Conservation (phyloP, 2,888 invertebrate species). For the Escarpia spicata region DNA sequence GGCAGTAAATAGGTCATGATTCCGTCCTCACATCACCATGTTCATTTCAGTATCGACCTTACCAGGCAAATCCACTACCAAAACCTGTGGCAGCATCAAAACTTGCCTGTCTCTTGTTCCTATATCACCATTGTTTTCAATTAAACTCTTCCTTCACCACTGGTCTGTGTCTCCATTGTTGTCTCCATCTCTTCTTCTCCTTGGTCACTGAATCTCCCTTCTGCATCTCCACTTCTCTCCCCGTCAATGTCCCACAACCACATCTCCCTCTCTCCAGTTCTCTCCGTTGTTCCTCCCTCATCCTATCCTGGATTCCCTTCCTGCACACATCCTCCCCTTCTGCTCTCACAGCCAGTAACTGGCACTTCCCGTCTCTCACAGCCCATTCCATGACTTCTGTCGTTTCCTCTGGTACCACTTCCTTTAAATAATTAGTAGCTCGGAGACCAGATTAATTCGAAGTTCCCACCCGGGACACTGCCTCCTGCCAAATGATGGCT, state of each 20-base stretch:
- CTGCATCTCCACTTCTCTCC: neutral
- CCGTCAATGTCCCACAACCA: neutral
- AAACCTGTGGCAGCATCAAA: neutral
- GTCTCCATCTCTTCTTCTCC: too few species aligned
- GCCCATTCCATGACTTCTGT: neutral
- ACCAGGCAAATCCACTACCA: neutral
- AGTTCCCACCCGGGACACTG: neutral
- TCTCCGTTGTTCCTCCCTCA: neutral
- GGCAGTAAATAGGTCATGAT: too few species aligned
- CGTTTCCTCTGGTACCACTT: constrained; percentile 9
- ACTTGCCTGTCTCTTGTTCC: neutral
- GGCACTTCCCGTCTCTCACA: neutral
- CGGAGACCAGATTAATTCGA: neutral
- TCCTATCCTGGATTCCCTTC: neutral
- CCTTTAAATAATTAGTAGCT: constrained; percentile 13
- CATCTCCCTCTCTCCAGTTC: neutral
- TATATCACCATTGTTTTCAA: neutral
- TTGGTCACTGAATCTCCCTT: neutral
- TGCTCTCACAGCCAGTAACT: neutral
- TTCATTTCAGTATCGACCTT: neutral
- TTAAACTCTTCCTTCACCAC: neutral
- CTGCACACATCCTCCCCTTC: neutral
- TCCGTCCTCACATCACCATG: too few species aligned
- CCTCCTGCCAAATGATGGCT: neutral
- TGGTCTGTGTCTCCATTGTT: neutral